Percentiles rank a stretch among this genome's conserved stretches.
These are phyloP conservation scores for Siphonodentalium dalli DNA, from an alignment of 2,888 invertebrate species.

Conservation along the genomic window DNA sequence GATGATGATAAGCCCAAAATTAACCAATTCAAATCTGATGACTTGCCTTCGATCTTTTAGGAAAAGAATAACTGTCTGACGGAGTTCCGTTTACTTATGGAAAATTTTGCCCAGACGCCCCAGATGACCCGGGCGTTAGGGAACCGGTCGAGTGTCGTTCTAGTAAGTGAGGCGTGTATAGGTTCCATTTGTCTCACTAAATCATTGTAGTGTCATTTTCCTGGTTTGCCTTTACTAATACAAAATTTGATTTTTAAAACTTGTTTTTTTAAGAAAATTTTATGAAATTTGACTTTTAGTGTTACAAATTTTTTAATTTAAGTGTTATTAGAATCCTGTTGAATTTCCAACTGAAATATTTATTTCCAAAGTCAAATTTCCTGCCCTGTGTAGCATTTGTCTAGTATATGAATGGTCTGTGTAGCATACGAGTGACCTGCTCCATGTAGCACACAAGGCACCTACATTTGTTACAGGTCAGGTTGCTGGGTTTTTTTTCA, in stretches of 20 bases:
- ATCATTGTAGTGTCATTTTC: no score
- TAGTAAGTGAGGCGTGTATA: conserved; percentile 44
- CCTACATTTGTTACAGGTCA: no score
- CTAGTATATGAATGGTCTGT: no score
- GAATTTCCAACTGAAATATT: neutral
- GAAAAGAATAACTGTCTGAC: conserved; percentile 56
- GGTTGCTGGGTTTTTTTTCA: no score
- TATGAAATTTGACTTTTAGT: neutral
- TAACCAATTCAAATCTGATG: no score
- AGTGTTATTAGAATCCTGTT: neutral
- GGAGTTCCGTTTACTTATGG: conserved; percentile 55
- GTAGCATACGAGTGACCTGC: no score
- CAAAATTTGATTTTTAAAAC: neutral
- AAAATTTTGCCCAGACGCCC: conserved; percentile 56
- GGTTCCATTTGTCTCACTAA: no score
- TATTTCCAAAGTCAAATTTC: no score
- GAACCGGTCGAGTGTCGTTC: conserved; percentile 51
- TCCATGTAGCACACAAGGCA: no score
- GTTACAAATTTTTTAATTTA: neutral
- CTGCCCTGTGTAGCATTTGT: no score
- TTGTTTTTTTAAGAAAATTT: neutral
- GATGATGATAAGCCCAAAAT: no score
- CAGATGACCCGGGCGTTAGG: conserved; percentile 52
- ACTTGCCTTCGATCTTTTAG: conserved; percentile 44
- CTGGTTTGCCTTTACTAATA: neutral